phyloP scores from a whole-genome alignment of 2,113 vertebrate genomes.

The Antechinus stuartii region DNA sequence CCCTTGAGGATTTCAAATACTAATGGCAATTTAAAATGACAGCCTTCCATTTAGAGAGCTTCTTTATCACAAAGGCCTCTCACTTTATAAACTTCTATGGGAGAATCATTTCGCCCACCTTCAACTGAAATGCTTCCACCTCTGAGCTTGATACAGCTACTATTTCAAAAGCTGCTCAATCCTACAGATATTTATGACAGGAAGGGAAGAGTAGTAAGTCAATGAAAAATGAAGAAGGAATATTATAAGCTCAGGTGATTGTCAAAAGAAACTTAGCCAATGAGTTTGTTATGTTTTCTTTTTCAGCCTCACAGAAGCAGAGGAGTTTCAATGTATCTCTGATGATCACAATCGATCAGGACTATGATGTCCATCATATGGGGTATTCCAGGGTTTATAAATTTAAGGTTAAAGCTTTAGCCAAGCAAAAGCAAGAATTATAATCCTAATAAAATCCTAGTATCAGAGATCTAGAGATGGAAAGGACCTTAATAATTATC shows the following conservation, averaged over 20 bases:
- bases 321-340: constrained; percentile 51
- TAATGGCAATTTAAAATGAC: constrained; percentile 81
- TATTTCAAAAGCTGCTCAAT: constrained; percentile 66
- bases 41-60: constrained; percentile 74
- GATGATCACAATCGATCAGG: constrained; percentile 25
- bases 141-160: constrained; percentile 68
- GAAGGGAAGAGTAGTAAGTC: constrained; percentile 52
- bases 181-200: constrained; percentile 71
- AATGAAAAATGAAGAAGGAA: constrained; percentile 58
- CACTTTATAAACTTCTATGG: constrained; percentile 78
- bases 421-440: constrained; percentile 16
- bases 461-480: background rate
- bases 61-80: constrained; percentile 76
- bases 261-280: constrained; percentile 33
- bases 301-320: constrained; percentile 57
- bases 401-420: constrained; percentile 56
- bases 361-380: constrained; percentile 60
- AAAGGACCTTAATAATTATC: background rate
- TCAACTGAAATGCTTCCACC: constrained; percentile 72
- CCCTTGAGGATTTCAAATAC: constrained; percentile 76
- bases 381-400: constrained; percentile 63
- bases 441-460: background rate
- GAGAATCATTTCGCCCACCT: constrained; percentile 73
- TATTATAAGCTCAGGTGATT: constrained; percentile 50
- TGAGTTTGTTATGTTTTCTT: background rate